A percentile compares a stretch with the other conserved stretches of the same genome.
Evolutionary conservation across 30 jellyfish, hydroid and myxozoan genomes (phyloP).

Genomic region (Cassiopea andromeda): DNA sequence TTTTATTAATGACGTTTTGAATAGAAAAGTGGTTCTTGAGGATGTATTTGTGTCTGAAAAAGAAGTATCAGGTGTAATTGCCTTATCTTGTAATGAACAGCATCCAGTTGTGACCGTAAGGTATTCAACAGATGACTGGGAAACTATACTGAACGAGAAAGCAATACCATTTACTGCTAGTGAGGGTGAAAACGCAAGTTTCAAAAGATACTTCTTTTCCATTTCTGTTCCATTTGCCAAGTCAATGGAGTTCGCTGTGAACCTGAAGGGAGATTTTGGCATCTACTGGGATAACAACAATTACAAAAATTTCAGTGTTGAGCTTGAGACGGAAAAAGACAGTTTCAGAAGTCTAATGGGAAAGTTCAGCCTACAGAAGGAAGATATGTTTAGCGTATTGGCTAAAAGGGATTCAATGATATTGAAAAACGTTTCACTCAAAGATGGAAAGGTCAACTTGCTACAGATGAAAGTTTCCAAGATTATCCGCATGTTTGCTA

Average conservation of each 20-base stretch:
- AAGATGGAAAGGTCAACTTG: conserved; percentile 16
- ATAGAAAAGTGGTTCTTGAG: conserved; percentile 1
- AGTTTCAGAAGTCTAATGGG: not conserved
- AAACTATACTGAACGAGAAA: not conserved
- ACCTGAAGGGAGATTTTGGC: conserved; percentile 29
- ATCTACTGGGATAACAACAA: conserved; percentile 81
- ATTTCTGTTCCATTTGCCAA: conserved; percentile 20
- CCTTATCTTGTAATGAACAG: not conserved
- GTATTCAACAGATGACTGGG: conserved; percentile 45
- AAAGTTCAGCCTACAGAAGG: conserved; percentile 1
- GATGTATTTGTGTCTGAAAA: conserved; percentile 10
- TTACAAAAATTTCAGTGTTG: conserved; percentile 35
- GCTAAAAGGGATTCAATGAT: not conserved
- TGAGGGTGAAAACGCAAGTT: not conserved
- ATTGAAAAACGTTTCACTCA: not conserved
- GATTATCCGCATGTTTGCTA: conserved; percentile 34
- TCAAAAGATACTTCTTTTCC: conserved; percentile 4
- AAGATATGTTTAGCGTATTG: not conserved
- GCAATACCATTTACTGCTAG: conserved; percentile 1
- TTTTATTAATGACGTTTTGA: not conserved
- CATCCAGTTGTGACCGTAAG: not conserved
- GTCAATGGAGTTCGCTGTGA: conserved; percentile 56
- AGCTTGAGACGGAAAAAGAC: not conserved
- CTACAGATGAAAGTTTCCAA: not conserved
- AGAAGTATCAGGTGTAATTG: conserved; percentile 13